A percentile compares a stretch with the other conserved stretches of the same genome.
Evolutionary conservation across 35 echinoderm and acorn worm species (phyloP).

Genomic region (Diadema setosum): DNA sequence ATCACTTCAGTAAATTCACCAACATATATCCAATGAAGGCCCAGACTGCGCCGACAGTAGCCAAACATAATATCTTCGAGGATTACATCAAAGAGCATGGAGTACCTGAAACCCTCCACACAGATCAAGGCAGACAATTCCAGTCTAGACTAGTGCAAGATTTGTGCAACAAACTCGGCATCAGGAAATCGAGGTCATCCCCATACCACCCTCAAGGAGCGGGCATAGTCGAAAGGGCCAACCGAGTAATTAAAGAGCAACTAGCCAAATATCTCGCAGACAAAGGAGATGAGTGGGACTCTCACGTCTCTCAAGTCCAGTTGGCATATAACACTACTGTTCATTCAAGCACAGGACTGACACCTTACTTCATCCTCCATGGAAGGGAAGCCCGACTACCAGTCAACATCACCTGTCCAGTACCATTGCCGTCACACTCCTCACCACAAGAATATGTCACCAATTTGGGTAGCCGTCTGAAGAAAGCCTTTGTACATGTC

Average conservation of each 20-base stretch:
- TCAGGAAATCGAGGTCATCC: neutral
- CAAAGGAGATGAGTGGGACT: neutral
- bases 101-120: slow-evolving; percentile 3
- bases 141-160: neutral
- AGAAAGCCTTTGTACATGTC: neutral
- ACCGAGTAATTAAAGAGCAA: neutral
- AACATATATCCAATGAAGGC: neutral
- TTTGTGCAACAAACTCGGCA: neutral
- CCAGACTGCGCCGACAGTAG: slow-evolving; percentile 2
- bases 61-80: neutral
- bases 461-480: neutral
- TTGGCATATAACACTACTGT: neutral
- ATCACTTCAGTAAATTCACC: neutral
- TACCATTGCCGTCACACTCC: neutral
- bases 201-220: slow-evolving; percentile 44
- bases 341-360: neutral
- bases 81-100: slow-evolving; percentile 29
- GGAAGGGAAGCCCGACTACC: neutral
- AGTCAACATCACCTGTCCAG: neutral
- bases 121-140: slow-evolving; percentile 28
- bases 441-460: neutral
- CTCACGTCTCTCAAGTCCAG: neutral
- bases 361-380: neutral
- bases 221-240: neutral
- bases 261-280: neutral